phyloP scores from a whole-genome alignment of 2,113 vertebrate species.

The Antigone vipio region DNA sequence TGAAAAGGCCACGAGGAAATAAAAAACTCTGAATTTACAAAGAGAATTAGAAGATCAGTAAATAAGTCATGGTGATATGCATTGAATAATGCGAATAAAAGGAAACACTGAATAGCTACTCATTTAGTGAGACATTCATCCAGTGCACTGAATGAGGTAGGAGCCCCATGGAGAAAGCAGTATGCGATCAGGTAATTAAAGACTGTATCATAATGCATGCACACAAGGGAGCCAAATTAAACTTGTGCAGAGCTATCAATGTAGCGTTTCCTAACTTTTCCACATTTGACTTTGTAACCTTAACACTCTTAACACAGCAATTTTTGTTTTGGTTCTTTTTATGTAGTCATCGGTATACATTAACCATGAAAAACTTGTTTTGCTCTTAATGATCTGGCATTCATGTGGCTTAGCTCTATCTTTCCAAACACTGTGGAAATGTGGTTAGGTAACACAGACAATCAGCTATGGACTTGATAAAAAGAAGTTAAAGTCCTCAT shows the following conservation, averaged over 20 bases:
- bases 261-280: neutral
- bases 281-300: neutral
- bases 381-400: neutral
- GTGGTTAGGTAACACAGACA: neutral
- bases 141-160: neutral
- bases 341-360: neutral
- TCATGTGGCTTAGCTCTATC: neutral
- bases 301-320: neutral
- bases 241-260: constrained; percentile 7
- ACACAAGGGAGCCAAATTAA: constrained; percentile 56
- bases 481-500: neutral
- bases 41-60: constrained; percentile 52
- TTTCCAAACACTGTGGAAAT: neutral
- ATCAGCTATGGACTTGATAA: neutral
- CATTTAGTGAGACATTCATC: constrained; percentile 39
- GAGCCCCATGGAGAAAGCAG: constrained; percentile 23
- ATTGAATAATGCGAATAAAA: constrained; percentile 49
- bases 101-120: constrained; percentile 10
- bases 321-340: constrained; percentile 33
- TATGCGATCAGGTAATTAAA: constrained; percentile 54
- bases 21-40: constrained; percentile 30
- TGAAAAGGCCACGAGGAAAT: neutral
- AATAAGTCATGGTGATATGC: constrained; percentile 17
- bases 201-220: constrained; percentile 21
- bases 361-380: neutral